Base-by-base conservation (phyloP, 2,888 invertebrate genomes). In the Drosophila fulvimacula region DNA sequence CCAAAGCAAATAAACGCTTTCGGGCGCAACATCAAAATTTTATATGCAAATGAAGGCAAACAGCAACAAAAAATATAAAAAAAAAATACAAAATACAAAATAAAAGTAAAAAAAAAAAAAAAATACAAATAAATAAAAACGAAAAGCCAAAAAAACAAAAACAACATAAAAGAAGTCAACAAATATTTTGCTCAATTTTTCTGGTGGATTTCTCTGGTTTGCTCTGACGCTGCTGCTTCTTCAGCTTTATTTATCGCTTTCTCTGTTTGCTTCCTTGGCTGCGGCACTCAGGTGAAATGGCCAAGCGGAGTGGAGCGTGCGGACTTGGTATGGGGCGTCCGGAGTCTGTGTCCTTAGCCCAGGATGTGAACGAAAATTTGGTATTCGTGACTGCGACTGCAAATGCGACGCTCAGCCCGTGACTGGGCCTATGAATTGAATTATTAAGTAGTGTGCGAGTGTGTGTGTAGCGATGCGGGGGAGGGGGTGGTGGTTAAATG, bases 391-490 rank as follows among this genome's bases (percentile, higher is more conserved):
- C 67, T 79, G 75, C 56, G 68, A 77, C 57, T 70, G 76, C 58
- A 55, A 77, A 69, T 68, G 66, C 64, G 78, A 62, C 46, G 65
- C 65, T 68, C 68, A 60, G 81, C 60, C 73, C 78, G 83, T 82
- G 87, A 74, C 89, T 78, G 88, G 61, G 88, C 82, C 89, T 88
- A 86, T 82, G 90, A 88, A 88, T 89, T 86, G 86, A 86, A 86
- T 89, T 89, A 86, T 89, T 86, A 89, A 86, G 82, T 82, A 87
- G 82, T 76, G 53, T 57, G 27, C 55, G 62, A 63, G 46, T 59
- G 52, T 59, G 52, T 46, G 53, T 32, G 24, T n/a, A 32, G 55
- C 41, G 38, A 38, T 41, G 21, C 21, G 24, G 48, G 32, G 21
- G 32, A 21, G 38, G 7, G 58, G 13, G 53, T n/a, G 3, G 56